Conservation (phyloP, 2,113 vertebrate genomes). For the Saimiri boliviensis region DNA sequence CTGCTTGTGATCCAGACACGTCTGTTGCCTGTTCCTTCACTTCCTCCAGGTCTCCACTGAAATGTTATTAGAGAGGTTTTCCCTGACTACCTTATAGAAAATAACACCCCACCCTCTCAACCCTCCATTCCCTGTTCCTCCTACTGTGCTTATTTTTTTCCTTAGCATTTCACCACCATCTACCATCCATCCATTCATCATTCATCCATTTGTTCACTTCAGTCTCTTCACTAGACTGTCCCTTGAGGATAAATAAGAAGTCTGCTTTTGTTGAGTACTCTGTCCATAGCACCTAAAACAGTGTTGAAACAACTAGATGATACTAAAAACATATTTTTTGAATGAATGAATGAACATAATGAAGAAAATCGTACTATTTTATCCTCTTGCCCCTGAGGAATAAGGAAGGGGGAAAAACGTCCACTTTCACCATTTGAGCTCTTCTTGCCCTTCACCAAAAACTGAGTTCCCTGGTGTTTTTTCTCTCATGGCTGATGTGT, state of each 20-base stretch:
- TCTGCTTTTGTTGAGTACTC: not conserved
- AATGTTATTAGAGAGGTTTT: not conserved
- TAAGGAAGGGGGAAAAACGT: not conserved
- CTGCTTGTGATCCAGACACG: not conserved
- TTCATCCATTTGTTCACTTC: not conserved
- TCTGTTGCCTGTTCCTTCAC: not conserved
- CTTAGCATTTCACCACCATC: not conserved
- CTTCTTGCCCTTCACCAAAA: not conserved
- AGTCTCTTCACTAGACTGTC: not conserved
- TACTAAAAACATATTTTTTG: not conserved
- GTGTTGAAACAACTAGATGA: not conserved
- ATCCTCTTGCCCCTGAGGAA: not conserved
- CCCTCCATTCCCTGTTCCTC: not conserved
- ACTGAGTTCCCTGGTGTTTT: not conserved
- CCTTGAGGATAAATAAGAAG: not conserved
- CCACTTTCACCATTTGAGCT: not conserved
- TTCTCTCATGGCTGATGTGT: not conserved
- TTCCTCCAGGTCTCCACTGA: not conserved
- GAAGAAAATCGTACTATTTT: constrained; percentile 12
- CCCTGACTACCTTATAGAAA: not conserved
- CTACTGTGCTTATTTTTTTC: not conserved
- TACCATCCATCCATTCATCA: not conserved
- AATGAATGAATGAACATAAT: not conserved
- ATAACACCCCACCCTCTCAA: not conserved
- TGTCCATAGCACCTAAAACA: not conserved